A percentile compares a stretch with the other conserved stretches of the same genome.
Conservation (phyloP, 2,113 vertebrate genomes). For the Propithecus coquereli region DNA sequence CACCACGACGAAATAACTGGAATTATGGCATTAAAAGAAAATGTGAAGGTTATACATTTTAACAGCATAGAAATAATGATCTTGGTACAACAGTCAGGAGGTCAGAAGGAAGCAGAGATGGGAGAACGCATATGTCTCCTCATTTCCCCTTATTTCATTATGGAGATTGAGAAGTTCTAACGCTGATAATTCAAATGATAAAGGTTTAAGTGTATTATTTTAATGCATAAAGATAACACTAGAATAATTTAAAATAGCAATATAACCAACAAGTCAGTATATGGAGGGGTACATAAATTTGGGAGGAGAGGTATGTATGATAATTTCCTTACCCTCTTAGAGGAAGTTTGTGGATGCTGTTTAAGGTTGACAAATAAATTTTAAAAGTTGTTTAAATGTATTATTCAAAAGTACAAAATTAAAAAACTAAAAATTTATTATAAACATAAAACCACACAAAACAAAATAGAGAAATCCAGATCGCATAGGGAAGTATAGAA, state of each 20-base stretch:
- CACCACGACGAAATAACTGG: background rate
- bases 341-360: constrained; percentile 1
- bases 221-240: constrained; percentile 6
- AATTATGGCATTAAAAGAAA: background rate
- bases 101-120: background rate
- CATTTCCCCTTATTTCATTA: background rate
- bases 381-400: constrained; percentile 41
- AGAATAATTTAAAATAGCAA: constrained; percentile 27
- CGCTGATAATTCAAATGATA: background rate
- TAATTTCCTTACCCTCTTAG: constrained; percentile 25
- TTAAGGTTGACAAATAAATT: constrained; percentile 9
- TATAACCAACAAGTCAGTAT: background rate
- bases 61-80: background rate
- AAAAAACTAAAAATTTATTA: constrained; percentile 39
- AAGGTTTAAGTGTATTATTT: background rate
- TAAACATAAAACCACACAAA: constrained; percentile 15
- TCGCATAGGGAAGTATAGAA: background rate
- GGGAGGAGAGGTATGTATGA: background rate
- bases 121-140: background rate
- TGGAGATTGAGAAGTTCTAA: background rate
- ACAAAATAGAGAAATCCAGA: background rate
- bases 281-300: background rate
- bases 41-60: background rate
- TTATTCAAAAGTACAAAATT: constrained; percentile 32
- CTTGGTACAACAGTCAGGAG: background rate